Base-by-base conservation (phyloP, 2,888 invertebrate genomes). In the Ephialtes manifestator region DNA sequence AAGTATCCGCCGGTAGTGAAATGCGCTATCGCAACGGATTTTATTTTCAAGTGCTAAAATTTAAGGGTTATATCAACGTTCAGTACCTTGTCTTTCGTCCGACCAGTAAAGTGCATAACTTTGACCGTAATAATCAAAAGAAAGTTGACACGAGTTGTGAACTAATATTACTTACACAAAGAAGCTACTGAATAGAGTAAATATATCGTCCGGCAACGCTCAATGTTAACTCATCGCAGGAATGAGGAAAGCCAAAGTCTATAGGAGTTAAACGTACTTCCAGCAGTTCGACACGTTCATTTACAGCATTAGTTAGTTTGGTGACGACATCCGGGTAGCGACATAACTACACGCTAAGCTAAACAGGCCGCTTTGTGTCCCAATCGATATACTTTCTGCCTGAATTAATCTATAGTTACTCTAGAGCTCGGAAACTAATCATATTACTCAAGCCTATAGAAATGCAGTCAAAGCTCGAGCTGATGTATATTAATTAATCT, bases 21-120 rank as follows among this genome's bases (percentile, higher is more conserved):
- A 58, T 28, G 24, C 28, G 24, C 15, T 58, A 35, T 63, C 60
- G 35, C 35, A n/a, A 35, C 60, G 10, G n/a, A 35, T 63, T 63
- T 63, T 63, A 35, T 35, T 63, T 63, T 35, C 60, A 63, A 35
- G n/a, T 28, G 15, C 58, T 28, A 28, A 28, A 28, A 58, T 58
- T 58, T 28, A 28, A 28, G 15, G 28, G 13, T 24, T 24, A 58
- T 28, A 58, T 55, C 28, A 28, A 0, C 63, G 2, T 18, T 5
- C 5, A 18, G 39, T 7, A 63, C 35, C 63, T 13, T 18, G 35
- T n/a, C 35, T n/a, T 8, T 31, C n/a, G 15, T n/a, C n/a, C 7
- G 60, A 60, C 35, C 7, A 60, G 31, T 0, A n/a, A 31, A 60
- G 13, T 15, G 31, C 28, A 31, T 7, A 60, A 31, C 31, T 60